Evolutionary conservation across 2,113 vertebrate species (phyloP), one percentile per base, ranked within the genome.

Genomic region (Ochotona curzoniae): DNA sequence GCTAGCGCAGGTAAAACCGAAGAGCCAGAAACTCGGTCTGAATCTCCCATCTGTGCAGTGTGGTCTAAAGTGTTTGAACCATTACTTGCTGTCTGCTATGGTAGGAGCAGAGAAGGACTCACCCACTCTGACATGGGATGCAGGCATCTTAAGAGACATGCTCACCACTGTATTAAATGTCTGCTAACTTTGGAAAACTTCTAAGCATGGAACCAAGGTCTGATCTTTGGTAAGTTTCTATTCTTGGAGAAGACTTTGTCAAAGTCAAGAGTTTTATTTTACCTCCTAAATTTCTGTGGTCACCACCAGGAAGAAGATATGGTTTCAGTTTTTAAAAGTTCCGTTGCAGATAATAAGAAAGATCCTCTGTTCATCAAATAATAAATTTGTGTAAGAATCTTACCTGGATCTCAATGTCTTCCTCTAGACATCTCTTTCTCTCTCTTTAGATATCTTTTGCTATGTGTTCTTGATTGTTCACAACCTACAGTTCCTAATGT

Each of bases 341-440:
- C 83, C 75, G 89, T n/a, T 23, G 0, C 57, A 87, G 30, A 78
- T 47, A 67, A 82, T 14, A 76, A 11, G 18, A 74, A 80, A 82
- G 17, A 2, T 51, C 20, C 5, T 60, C 21, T 87, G 8, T 49
- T 82, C 14, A 13, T 11, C 87, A 87, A 26, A 28, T 64, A 74
- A 74, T n/a, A 38, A 80, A 64, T 49, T 47, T 76, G 67, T 75
- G 67, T 28, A 75, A 93, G 86, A 54, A 25, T 78, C 66, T 91
- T 73, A 71, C 21, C 3, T 57, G 21, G 64, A 83, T 80, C 71
- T 89, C 81, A 93, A 11, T 23, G 25, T 83, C 66, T 86, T 76
- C 9, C 28, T 60, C 25, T 83, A 83, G 14, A 28, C 38, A 71
- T 17, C 17, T 30, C 70, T 70, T 44, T 44, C 38, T 44, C 38